These are phyloP conservation scores for Cenopis cana DNA, from an alignment of 2,888 invertebrate genomes.

Conservation along the genomic window DNA sequence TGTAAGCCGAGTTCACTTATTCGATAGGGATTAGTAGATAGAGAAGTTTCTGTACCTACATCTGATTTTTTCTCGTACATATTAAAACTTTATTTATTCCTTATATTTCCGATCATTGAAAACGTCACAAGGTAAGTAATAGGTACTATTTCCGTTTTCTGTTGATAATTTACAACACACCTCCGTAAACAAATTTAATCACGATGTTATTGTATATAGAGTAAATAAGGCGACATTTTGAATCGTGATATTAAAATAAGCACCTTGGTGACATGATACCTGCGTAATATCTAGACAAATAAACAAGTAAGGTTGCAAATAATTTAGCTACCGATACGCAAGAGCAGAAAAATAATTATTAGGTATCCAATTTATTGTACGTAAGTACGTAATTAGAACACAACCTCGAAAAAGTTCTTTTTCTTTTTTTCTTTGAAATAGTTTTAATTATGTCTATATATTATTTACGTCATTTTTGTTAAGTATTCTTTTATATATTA, in stretches of 20 bases:
- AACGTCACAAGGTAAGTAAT: background rate
- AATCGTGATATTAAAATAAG: slow-evolving; percentile 74
- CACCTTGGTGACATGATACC: slow-evolving; percentile 58
- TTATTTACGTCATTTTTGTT: too few relatives aligned
- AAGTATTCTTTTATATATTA: too few relatives aligned
- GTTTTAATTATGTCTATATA: too few relatives aligned
- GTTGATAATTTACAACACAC: slow-evolving; percentile 62
- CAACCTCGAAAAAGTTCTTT: too few relatives aligned
- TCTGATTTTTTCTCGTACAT: background rate
- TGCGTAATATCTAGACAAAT: slow-evolving; percentile 35
- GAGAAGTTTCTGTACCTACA: background rate
- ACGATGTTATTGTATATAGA: slow-evolving; percentile 64
- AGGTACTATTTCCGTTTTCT: slow-evolving; percentile 36
- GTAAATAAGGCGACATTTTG: slow-evolving; percentile 64
- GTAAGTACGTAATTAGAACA: background rate
- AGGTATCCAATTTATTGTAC: background rate
- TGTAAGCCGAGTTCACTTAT: background rate
- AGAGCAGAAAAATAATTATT: too few relatives aligned
- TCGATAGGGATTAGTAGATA: background rate
- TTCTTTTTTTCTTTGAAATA: too few relatives aligned
- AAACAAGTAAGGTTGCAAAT: slow-evolving; percentile 32
- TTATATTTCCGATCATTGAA: background rate
- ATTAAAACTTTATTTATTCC: background rate
- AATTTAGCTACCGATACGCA: slow-evolving; percentile 23
- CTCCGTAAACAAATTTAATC: slow-evolving; percentile 60